phyloP scores from a whole-genome alignment of 2,113 vertebrate genomes.

The Ciconia boyciana region DNA sequence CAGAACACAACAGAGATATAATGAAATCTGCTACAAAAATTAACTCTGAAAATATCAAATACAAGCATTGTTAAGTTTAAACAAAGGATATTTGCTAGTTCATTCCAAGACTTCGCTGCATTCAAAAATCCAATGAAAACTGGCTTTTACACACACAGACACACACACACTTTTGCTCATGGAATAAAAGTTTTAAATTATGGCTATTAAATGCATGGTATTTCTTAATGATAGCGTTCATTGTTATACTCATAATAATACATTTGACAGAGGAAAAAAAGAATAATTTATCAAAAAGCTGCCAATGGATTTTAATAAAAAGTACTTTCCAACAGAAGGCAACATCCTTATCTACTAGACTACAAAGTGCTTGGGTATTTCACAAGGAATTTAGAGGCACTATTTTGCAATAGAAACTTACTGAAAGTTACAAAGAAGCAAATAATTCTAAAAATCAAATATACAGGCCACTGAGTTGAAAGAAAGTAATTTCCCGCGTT shows the following conservation, averaged over 20 bases:
- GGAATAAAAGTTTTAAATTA: conserved; percentile 39
- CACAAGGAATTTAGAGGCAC: background rate
- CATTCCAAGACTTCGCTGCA: background rate
- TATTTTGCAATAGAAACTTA: conserved; percentile 32
- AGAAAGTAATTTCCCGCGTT: conserved; percentile 14
- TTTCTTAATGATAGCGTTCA: conserved; percentile 39
- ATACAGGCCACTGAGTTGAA: background rate
- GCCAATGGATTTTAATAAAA: conserved; percentile 36
- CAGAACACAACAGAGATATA: background rate
- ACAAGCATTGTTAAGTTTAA: conserved; percentile 29
- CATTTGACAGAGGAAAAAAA: background rate
- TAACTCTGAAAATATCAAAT: conserved; percentile 50
- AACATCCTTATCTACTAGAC: background rate
- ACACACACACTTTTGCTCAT: background rate
- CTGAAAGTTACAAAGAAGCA: conserved; percentile 5
- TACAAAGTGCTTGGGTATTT: background rate
- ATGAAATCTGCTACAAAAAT: conserved; percentile 39
- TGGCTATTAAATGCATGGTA: background rate
- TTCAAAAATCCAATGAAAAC: conserved; percentile 22
- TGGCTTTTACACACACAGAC: background rate
- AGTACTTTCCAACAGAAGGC: background rate
- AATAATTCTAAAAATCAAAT: conserved; percentile 19
- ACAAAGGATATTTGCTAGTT: conserved; percentile 20
- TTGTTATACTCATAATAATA: conserved; percentile 23
- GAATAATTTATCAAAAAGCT: background rate